A percentile compares a stretch with the other conserved stretches of the same genome.
Evolutionary conservation across 2,888 invertebrate species (phyloP).

Genomic region (Drosophila algonquin): DNA sequence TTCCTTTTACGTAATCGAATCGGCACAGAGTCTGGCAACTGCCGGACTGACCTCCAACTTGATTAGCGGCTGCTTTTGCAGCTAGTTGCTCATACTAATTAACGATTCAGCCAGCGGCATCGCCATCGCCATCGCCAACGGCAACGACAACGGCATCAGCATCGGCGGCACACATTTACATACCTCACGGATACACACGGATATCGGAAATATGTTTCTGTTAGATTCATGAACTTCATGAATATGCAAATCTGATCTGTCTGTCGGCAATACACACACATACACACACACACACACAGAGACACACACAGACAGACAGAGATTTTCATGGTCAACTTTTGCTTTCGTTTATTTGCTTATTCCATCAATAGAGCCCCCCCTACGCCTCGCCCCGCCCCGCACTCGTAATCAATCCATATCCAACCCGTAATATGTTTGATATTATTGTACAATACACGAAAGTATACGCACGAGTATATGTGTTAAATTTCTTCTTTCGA

Average conservation of each 20-base stretch:
- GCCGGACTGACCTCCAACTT: slow-evolving; percentile 73
- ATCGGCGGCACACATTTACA: slow-evolving; percentile 29
- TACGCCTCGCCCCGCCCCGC: too few relatives aligned
- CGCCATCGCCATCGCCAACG: slow-evolving; percentile 16
- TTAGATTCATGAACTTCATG: slow-evolving; percentile 27
- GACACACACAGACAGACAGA: too few relatives aligned
- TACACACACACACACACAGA: too few relatives aligned
- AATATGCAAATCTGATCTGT: slow-evolving; percentile 39
- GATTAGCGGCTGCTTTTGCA: slow-evolving; percentile 56
- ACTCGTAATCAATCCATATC: not conserved
- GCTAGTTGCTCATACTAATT: slow-evolving; percentile 66
- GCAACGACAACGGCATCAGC: not conserved
- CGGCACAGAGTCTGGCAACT: slow-evolving; percentile 30
- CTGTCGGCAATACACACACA: too few relatives aligned
- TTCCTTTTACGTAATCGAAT: slow-evolving; percentile 62
- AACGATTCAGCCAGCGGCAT: slow-evolving; percentile 62
- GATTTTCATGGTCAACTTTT: slow-evolving; percentile 35
- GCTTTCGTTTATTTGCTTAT: slow-evolving; percentile 14
- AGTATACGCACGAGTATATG: not conserved
- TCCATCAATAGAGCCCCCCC: not conserved
- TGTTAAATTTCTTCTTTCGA: slow-evolving; percentile 59
- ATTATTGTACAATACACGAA: not conserved
- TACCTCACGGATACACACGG: slow-evolving; percentile 10
- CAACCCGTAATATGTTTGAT: not conserved
- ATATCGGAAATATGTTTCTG: slow-evolving; percentile 33